A percentile compares a stretch with the other conserved stretches of the same genome.
Evolutionary conservation across 2,113 vertebrate species (phyloP).

Genomic region (Willisornis vidua): DNA sequence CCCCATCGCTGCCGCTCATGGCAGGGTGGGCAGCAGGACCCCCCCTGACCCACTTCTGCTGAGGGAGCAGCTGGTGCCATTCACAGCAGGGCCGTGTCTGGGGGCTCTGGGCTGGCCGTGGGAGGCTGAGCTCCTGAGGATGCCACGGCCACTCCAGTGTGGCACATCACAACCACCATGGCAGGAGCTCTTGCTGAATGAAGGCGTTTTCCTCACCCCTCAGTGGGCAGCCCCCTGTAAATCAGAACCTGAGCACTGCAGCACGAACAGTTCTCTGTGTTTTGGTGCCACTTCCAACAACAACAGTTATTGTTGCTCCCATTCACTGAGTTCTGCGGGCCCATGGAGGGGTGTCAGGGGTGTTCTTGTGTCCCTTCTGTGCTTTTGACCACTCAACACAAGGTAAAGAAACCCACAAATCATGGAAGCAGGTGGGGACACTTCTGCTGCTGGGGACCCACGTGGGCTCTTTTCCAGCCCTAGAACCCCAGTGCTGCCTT

Average conservation of each 20-base stretch:
- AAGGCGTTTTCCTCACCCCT: not conserved
- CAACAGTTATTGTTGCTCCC: rapidly evolving
- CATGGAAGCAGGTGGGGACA: rapidly evolving
- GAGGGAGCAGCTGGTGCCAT: not conserved
- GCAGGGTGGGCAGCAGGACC: not conserved
- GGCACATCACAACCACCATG: not conserved
- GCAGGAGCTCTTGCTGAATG: not conserved
- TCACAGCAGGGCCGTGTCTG: too few species aligned
- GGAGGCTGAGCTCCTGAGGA: not conserved
- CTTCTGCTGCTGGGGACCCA: not conserved
- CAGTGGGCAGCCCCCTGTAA: rapidly evolving
- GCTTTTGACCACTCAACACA: not conserved
- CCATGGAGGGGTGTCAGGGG: rapidly evolving
- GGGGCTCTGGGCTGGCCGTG: not conserved
- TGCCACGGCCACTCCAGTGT: rapidly evolving
- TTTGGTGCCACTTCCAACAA: not conserved
- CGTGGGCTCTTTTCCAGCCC: rapidly evolving
- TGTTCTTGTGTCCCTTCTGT: not conserved
- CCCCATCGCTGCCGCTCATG: constrained; percentile 62
- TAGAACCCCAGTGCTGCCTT: rapidly evolving
- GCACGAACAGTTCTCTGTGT: not conserved
- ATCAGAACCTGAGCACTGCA: not conserved
- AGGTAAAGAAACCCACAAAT: not conserved
- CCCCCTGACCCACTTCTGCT: constrained; percentile 51
- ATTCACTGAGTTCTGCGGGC: not conserved